phyloP scores from a whole-genome alignment of 2,797 vertebrate genomes.

The Mionectes olivaceus region DNA sequence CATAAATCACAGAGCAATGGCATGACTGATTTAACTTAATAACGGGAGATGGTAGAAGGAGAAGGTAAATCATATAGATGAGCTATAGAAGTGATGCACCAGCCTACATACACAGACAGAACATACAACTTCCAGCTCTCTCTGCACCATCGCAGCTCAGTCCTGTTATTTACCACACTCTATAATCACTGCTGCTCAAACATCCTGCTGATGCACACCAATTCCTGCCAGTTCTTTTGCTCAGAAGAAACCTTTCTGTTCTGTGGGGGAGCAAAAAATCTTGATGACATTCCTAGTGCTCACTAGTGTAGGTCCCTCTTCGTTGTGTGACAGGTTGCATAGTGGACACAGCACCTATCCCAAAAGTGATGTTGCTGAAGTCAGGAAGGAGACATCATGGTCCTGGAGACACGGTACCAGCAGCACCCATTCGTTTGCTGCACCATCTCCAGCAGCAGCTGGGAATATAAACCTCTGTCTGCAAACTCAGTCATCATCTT shows the following conservation, averaged over 20 bases:
- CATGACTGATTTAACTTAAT: conserved; percentile 30
- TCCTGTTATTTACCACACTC: neutral
- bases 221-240: neutral
- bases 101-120: neutral
- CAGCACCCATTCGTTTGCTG: neutral
- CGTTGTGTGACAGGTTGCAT: neutral
- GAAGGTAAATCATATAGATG: conserved; percentile 26
- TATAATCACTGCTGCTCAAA: neutral
- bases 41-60: neutral
- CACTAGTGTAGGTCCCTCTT: neutral
- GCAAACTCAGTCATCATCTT: neutral
- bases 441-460: neutral
- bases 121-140: neutral
- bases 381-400: neutral
- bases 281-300: neutral
- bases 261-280: neutral
- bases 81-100: neutral
- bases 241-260: neutral
- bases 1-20: conserved; percentile 19
- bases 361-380: neutral
- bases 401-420: neutral
- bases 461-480: neutral
- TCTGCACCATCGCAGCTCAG: neutral
- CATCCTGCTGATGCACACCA: neutral
- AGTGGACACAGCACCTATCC: neutral